phyloP scores from a whole-genome alignment of 2,797 vertebrate species.

The Cercopithecus neglectus region DNA sequence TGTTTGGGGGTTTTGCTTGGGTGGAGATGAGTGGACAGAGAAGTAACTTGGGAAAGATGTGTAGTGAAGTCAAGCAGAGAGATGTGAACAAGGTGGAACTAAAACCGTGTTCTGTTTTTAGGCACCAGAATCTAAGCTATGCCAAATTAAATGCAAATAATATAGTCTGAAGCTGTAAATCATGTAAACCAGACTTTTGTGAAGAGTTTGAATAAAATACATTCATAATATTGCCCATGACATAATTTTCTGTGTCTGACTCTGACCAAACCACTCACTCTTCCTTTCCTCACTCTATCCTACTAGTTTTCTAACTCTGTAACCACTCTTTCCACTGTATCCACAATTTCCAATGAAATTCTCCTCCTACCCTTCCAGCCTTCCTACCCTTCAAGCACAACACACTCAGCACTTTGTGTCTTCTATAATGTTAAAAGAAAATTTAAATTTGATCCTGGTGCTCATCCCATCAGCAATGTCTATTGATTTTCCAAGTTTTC shows the following conservation, averaged over 20 bases:
- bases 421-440: background rate
- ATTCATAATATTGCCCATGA: too few species aligned
- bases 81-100: background rate
- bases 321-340: too few species aligned
- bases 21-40: fast-evolving
- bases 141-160: background rate
- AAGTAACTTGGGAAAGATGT: background rate
- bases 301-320: background rate
- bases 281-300: fast-evolving
- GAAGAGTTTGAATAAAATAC: background rate
- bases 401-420: too few species aligned
- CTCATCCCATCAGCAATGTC: too few species aligned
- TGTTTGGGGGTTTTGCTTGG: background rate
- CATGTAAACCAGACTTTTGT: background rate
- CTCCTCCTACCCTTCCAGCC: too few species aligned
- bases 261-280: too few species aligned
- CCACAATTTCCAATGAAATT: too few species aligned
- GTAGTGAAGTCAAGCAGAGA: background rate
- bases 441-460: background rate
- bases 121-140: fast-evolving
- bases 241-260: too few species aligned
- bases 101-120: fast-evolving
- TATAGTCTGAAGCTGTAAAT: background rate
- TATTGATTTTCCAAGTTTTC: background rate
- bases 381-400: background rate